phyloP scores from a whole-genome alignment of 2,797 vertebrate genomes.

The Thaleichthys pacificus region DNA sequence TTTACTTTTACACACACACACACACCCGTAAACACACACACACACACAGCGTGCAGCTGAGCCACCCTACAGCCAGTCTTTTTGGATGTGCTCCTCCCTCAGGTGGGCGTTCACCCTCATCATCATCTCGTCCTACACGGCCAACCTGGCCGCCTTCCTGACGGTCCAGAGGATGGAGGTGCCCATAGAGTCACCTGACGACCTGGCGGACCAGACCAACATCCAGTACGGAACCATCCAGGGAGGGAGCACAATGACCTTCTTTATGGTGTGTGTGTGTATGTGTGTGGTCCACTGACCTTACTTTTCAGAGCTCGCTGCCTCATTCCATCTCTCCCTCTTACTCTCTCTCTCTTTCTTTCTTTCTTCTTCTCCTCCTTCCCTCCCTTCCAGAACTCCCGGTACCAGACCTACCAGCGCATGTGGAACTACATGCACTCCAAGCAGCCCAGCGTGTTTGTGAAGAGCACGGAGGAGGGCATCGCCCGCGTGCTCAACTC shows the following conservation, averaged over 20 bases:
- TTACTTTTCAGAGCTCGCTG: no score
- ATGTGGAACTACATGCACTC: constrained; percentile 97
- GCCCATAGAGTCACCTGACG: constrained; percentile 87
- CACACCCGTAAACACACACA: background rate
- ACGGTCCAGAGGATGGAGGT: constrained; percentile 92
- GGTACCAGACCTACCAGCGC: constrained; percentile 91
- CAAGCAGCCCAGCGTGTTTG: constrained; percentile 90
- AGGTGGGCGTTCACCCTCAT: constrained; percentile 92
- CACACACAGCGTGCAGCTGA: background rate
- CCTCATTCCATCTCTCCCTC: no score
- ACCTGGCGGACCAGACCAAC: constrained; percentile 90
- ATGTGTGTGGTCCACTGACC: background rate
- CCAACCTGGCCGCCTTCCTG: constrained; percentile 85
- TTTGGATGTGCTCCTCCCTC: constrained; percentile 11
- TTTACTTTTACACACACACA: background rate
- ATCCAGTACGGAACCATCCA: constrained; percentile 92
- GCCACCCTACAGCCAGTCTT: background rate
- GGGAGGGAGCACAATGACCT: constrained; percentile 91
- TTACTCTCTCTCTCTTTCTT: background rate
- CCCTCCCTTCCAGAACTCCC: constrained; percentile 75
- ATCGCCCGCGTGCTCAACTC: constrained; percentile 89
- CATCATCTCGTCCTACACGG: constrained; percentile 87
- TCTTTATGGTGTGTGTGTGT: constrained; percentile 81
- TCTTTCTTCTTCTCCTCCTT: background rate
- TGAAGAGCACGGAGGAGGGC: constrained; percentile 91